Evolutionary conservation across 2,888 invertebrate genomes (phyloP).

Genomic region (Noctua janthe): DNA sequence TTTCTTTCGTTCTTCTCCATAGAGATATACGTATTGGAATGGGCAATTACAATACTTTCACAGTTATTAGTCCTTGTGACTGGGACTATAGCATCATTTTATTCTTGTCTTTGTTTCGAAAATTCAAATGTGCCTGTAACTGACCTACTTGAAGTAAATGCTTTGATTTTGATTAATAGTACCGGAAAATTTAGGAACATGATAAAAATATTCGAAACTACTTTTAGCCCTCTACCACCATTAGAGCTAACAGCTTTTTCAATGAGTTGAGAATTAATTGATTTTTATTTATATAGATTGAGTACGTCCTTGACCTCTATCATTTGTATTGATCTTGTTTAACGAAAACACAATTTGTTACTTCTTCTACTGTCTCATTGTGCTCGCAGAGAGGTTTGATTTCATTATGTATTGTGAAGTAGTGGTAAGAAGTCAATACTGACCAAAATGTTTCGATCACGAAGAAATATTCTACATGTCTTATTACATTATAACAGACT

Average conservation of each 20-base stretch:
- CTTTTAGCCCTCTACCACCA: too few relatives aligned
- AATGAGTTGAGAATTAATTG: too few relatives aligned
- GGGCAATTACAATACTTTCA: neutral
- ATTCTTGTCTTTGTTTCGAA: neutral
- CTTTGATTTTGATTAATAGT: too few relatives aligned
- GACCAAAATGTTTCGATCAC: constrained; percentile 7
- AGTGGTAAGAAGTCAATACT: neutral
- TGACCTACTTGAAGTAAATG: neutral
- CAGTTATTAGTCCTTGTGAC: neutral
- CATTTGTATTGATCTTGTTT: neutral
- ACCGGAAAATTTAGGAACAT: too few relatives aligned
- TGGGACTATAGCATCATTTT: too few relatives aligned
- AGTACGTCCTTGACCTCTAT: neutral
- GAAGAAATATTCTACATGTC: neutral
- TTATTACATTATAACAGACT: constrained; percentile 2
- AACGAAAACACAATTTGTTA: neutral
- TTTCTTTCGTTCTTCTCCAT: too few relatives aligned
- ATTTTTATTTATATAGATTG: too few relatives aligned
- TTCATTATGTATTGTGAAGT: neutral
- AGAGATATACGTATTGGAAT: too few relatives aligned
- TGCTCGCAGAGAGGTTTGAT: neutral
- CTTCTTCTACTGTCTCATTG: neutral
- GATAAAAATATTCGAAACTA: too few relatives aligned
- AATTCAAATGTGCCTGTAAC: constrained; percentile 3
- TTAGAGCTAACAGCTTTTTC: too few relatives aligned